These are phyloP conservation scores for Erpobdella octoculata DNA, from an alignment of 2,888 invertebrate genomes.

Conservation along the genomic window DNA sequence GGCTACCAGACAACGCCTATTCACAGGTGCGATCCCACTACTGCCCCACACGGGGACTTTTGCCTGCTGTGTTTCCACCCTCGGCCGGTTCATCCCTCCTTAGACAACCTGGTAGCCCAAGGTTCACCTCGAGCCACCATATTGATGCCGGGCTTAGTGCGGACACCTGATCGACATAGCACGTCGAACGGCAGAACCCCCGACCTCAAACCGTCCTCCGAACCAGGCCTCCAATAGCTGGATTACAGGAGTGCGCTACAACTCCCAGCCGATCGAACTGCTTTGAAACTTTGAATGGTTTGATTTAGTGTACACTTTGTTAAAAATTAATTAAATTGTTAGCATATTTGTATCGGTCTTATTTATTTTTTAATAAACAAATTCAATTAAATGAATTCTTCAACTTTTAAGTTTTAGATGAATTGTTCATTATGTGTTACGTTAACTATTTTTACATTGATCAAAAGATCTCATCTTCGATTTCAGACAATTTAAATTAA, in stretches of 20 bases:
- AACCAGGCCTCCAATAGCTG: conserved; percentile 84
- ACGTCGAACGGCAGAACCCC: conserved; percentile 64
- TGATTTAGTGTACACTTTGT: neutral
- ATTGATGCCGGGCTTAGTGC: conserved; percentile 93
- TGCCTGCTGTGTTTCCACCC: conserved; percentile 98
- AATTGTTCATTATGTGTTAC: too few species aligned
- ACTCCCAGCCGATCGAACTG: conserved; percentile 65
- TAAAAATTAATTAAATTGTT: too few species aligned
- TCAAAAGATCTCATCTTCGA: too few species aligned
- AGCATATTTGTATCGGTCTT: too few species aligned
- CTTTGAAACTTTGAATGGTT: neutral
- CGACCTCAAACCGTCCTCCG: conserved; percentile 85
- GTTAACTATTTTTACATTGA: too few species aligned
- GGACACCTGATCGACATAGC: conserved; percentile 77
- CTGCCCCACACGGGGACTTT: conserved; percentile 96
- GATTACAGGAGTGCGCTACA: conserved; percentile 96
- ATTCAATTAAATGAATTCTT: too few species aligned
- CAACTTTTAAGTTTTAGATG: too few species aligned
- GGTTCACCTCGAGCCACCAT: conserved; percentile 82
- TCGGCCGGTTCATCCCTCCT: conserved; percentile 97
- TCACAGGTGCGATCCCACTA: conserved; percentile 97
- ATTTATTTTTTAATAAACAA: too few species aligned
- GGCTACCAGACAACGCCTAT: conserved; percentile 73
- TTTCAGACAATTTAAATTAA: too few species aligned
- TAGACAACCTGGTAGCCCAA: conserved; percentile 77